Base-by-base conservation (phyloP, 2,888 invertebrate genomes). In the Cryptus viduatorius region DNA sequence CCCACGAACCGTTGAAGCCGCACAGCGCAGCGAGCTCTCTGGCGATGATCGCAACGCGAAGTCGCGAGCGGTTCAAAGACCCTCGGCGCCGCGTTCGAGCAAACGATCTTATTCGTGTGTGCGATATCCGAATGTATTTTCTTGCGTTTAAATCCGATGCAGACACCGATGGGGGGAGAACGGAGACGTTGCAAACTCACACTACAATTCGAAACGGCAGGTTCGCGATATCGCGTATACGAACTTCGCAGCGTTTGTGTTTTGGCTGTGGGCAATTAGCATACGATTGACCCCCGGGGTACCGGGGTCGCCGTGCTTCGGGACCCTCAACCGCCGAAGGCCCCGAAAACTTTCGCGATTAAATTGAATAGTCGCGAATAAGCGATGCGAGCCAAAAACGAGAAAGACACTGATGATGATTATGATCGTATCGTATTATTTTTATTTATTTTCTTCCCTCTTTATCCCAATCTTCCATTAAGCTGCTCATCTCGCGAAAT, bases 271-370 rank as follows among this genome's bases (percentile, higher is more conserved):
- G 91, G 92, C 91, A 93, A 93, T 93, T 93, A 93, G 92, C 93
- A 93, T 93, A 93, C 92, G 92, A 93, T 93, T 93, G 92, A 93
- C 92, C 91, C 91, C 86, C 76, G 84, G 87, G 88, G 88, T 86
- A 90, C 90, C 89, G 89, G 89, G 90, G 89, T 90, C 91, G 90
- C 84, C 76, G 59, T 48, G 71, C 75, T 76, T 65, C 68, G 84
- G 83, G 53, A 56, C 65, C 77, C 80, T 75, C 42, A 48, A 64
- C 56, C 44, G 56, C 48, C 31, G 67, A 37, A 16, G 72, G 80
- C 76, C 86, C 80, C 61, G 14, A 14, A 19, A 85, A 85, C 86
- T 87, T 86, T 87, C 84, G 77, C 89, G 92, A 91, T 92, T 92
- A 90, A 93, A 92, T 92, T 92, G 91, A 92, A 92, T 88, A 89